Base-by-base conservation (phyloP, 92 coral and sea anemone species). In the Epizoanthus stellaris region DNA sequence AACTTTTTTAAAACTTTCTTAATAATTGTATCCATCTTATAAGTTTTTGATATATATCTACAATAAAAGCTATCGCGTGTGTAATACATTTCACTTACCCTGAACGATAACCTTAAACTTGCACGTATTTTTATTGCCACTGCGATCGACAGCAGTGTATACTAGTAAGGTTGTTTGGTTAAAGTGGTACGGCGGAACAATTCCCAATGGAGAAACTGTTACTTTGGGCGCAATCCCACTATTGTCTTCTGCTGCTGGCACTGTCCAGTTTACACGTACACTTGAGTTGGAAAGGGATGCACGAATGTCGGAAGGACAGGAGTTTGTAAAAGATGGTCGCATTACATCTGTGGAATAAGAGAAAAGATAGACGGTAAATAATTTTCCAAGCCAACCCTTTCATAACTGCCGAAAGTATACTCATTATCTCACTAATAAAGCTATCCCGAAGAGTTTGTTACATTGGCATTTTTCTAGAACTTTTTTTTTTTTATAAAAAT, bases 301-400 rank as follows among this genome's bases (percentile, higher is more conserved):
- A 38, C 87, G 84, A 59, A 89, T 89, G 30, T 89, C 89, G 0
- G 66, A 72, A 13, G 92, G 92, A 61, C 92, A 89, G 45, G 90
- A 81, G 71, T 70, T 80, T 6, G 21, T 21, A 15, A 89, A 86
- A 2, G 58, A 53, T 17, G 92, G 92, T 3, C 86, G 80, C 0
- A 87, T 72, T 36, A 47, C 54, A 13, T 49, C 54, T 49, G 54
- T 49, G 1, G 54, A 49, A 6, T 7, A 49, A 49, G 13, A 49
- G 25, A 49, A 11, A 7, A 3, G 12, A 7, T 49, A 7, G 12
- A 6, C 8, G 1, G 2, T 49, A 49, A 49, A 7, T 43, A 43
- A 6, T 49, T 49, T 0, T 49, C 12, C 54, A 49, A 49, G 54
- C 54, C 7, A 13, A 49, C 12, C 0, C 1, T 49, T 9, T 6